phyloP scores from a whole-genome alignment of 2,888 invertebrate genomes.

The Lepidochrysops patricia region DNA sequence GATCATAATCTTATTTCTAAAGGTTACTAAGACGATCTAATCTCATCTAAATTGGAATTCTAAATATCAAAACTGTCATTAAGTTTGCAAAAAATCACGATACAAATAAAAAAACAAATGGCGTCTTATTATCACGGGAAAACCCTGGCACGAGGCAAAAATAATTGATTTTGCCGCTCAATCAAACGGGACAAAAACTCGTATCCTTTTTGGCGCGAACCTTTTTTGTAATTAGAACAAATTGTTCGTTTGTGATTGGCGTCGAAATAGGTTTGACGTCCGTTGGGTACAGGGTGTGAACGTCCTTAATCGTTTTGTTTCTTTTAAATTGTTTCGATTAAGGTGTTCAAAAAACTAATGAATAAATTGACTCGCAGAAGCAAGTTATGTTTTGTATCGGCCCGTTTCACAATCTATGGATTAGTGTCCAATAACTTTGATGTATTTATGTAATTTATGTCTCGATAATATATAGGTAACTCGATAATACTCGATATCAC shows the following conservation, averaged over 20 bases:
- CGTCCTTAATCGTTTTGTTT: neutral
- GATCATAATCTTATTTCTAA: neutral
- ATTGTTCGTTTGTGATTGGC: conserved; percentile 26
- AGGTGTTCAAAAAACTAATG: no score
- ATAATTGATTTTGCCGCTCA: conserved; percentile 55
- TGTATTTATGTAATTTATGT: no score
- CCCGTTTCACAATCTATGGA: no score
- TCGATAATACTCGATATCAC: no score
- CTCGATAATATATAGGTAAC: no score
- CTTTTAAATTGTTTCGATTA: neutral
- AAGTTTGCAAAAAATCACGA: neutral
- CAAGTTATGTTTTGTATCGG: no score
- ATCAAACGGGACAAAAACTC: conserved; percentile 47
- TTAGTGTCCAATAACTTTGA: no score
- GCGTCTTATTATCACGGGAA: conserved; percentile 22
- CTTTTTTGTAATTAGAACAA: conserved; percentile 54
- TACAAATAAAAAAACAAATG: conserved; percentile 2
- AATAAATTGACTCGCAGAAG: no score
- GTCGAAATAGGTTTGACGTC: conserved; percentile 5
- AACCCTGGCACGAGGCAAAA: conserved; percentile 45
- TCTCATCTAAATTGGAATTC: neutral
- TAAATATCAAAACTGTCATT: neutral
- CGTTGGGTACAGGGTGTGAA: neutral
- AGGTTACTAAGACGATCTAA: neutral
- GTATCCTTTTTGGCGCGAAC: conserved; percentile 29